These are phyloP conservation scores for Fringilla coelebs DNA, from an alignment of 2,797 vertebrate species.

Conservation along the genomic window DNA sequence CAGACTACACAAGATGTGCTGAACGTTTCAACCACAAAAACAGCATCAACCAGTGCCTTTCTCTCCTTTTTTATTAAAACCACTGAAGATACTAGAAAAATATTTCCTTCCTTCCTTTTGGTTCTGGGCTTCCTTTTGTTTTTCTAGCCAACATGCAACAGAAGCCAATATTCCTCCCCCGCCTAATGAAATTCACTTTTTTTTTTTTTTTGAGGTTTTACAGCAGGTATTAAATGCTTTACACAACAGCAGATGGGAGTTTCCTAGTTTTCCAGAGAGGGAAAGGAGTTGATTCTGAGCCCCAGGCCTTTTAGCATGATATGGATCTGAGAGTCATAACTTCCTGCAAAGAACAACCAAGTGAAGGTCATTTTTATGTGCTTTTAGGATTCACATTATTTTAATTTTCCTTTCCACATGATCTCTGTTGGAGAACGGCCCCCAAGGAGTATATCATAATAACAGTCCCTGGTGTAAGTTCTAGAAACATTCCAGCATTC, in stretches of 20 bases:
- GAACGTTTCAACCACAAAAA: not conserved
- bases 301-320: not conserved
- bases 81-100: not conserved
- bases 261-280: not conserved
- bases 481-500: not conserved
- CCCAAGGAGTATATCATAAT: not conserved
- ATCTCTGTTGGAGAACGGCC: not conserved
- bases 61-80: not conserved
- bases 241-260: not conserved
- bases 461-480: not conserved
- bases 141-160: not conserved
- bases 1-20: not conserved
- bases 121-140: not conserved
- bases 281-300: not conserved
- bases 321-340: slow-evolving; percentile 22
- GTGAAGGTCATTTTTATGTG: slow-evolving; percentile 21
- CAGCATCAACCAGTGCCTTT: not conserved
- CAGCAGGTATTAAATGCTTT: not conserved
- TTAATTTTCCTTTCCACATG: not conserved
- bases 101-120: not conserved
- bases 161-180: not conserved
- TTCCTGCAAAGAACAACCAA: slow-evolving; percentile 2
- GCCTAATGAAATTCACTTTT: not conserved
- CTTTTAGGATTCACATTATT: not conserved
- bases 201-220: not conserved